A percentile compares a stretch with the other conserved stretches of the same genome.
These are phyloP conservation scores for Euborellia annulipes DNA, from an alignment of 1,140 invertebrate genomes.

Conservation along the genomic window DNA sequence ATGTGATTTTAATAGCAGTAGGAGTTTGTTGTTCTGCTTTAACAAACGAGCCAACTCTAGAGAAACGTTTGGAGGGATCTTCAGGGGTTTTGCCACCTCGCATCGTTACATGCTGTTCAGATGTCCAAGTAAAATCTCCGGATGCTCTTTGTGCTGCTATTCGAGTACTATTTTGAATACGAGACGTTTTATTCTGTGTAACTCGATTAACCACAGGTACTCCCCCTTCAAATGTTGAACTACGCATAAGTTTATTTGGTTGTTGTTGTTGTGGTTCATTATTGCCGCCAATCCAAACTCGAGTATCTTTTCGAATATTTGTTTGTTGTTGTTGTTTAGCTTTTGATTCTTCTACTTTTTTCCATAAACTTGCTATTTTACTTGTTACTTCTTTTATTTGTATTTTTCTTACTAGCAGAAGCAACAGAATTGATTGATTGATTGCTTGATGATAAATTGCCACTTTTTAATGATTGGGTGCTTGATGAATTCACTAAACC, in stretches of 20 bases:
- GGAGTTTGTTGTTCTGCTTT: too few species aligned
- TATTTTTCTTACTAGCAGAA: slow-evolving; percentile 25
- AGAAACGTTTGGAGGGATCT: too few species aligned
- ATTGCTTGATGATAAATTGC: slow-evolving; percentile 36
- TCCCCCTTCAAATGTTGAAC: slow-evolving; percentile 51
- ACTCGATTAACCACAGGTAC: too few species aligned
- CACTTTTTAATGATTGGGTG: slow-evolving; percentile 17
- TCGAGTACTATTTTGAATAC: too few species aligned
- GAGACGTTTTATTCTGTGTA: too few species aligned
- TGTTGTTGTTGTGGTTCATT: slow-evolving; percentile 6
- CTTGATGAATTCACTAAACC: slow-evolving; percentile 12
- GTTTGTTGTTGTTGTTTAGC: slow-evolving; percentile 37
- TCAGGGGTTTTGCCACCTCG: too few species aligned
- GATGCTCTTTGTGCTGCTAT: too few species aligned
- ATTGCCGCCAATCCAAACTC: slow-evolving; percentile 41
- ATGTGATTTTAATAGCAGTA: too few species aligned
- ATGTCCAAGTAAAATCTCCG: too few species aligned
- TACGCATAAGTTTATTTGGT: slow-evolving; percentile 37
- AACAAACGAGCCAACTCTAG: too few species aligned
- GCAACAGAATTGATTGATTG: slow-evolving; percentile 37
- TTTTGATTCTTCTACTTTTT: slow-evolving; percentile 60
- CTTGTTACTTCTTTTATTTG: slow-evolving; percentile 55
- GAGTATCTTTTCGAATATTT: slow-evolving; percentile 44
- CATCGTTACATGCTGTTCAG: too few species aligned
- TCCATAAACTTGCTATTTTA: slow-evolving; percentile 80